phyloP scores from a whole-genome alignment of 2,113 vertebrate species.

The Lepus americanus region DNA sequence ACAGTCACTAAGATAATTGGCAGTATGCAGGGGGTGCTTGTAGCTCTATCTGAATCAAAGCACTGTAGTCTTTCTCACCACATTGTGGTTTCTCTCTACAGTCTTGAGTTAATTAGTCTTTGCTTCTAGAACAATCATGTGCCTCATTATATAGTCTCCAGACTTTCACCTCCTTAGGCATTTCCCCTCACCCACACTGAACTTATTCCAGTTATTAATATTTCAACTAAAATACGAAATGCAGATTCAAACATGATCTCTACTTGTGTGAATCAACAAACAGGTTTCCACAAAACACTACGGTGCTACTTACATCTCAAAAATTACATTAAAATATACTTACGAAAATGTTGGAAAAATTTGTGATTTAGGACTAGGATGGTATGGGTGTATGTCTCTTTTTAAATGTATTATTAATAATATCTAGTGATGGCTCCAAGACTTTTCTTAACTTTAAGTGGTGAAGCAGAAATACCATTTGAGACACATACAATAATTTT shows the following conservation, averaged over 20 bases:
- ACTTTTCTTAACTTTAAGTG: slow-evolving; percentile 55
- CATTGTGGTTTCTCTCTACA: neutral
- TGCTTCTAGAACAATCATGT: neutral
- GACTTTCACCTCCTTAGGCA: neutral
- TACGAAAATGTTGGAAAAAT: slow-evolving; percentile 21
- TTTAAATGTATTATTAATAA: neutral
- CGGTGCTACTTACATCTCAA: neutral
- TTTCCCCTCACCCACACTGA: neutral
- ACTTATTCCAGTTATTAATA: neutral
- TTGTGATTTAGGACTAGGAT: neutral
- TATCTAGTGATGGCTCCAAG: neutral
- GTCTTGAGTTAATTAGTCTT: neutral
- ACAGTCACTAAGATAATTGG: neutral
- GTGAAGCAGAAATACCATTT: neutral
- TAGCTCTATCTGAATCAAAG: neutral
- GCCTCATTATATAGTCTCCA: neutral
- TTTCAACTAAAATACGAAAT: neutral
- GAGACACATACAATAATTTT: neutral
- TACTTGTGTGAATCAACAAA: neutral
- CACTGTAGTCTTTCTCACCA: neutral
- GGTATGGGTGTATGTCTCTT: neutral
- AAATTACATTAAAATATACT: neutral
- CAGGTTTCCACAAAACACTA: neutral
- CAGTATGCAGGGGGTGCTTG: neutral
- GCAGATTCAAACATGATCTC: neutral